Percentiles rank a stretch among this genome's conserved stretches.
phyloP scores from a whole-genome alignment of 1,140 invertebrate species.

The fruit fly (Drosophila melanogaster) region DNA sequence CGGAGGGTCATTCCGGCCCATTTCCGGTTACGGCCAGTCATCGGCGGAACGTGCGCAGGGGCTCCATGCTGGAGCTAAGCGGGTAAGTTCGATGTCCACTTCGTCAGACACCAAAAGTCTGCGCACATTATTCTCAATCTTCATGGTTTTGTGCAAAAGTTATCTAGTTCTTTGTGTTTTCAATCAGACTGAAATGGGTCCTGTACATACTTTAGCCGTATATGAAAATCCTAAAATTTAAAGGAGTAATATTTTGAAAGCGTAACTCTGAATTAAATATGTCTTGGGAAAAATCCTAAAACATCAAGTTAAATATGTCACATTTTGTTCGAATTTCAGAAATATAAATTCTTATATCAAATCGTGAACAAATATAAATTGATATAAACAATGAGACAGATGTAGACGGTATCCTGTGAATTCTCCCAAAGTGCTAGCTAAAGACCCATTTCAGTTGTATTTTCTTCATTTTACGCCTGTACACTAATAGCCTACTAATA shows the following conservation, averaged over 20 bases:
- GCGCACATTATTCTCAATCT: conserved; percentile 37
- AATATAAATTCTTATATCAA: too few relatives aligned
- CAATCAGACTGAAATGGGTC: conserved; percentile 29
- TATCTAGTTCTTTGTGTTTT: conserved; percentile 13
- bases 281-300: not conserved
- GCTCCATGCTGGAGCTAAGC: conserved; percentile 89
- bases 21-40: conserved; percentile 85
- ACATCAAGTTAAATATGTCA: not conserved
- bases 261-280: not conserved
- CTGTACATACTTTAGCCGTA: too few relatives aligned
- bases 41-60: conserved; percentile 87
- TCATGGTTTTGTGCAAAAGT: conserved; percentile 25
- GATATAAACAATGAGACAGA: too few relatives aligned
- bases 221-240: not conserved
- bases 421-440: not conserved
- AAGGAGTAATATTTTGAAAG: not conserved
- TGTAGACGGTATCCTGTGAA: too few relatives aligned
- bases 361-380: not conserved
- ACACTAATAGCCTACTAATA: conserved; percentile 15
- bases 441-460: conserved; percentile 20
- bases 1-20: conserved; percentile 74
- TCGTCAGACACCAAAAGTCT: conserved; percentile 18
- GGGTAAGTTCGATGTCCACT: conserved; percentile 86
- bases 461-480: conserved; percentile 12
- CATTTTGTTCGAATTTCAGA: too few relatives aligned